A percentile compares a stretch with the other conserved stretches of the same genome.
These are phyloP conservation scores for Palythoa grandis DNA, from an alignment of 92 coral and sea anemone genomes.

Conservation along the genomic window DNA sequence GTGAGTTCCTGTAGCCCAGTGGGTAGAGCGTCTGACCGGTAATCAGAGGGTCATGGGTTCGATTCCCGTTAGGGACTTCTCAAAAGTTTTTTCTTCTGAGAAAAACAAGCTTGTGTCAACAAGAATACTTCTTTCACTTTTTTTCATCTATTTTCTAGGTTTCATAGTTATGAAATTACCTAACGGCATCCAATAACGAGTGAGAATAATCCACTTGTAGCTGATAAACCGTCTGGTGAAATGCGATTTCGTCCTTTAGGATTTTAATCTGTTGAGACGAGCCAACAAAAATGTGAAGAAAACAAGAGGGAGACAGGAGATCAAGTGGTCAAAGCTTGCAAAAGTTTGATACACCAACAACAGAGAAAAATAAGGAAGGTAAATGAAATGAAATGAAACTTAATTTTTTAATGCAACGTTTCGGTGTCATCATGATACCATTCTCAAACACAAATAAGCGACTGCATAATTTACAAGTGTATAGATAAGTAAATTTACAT, in stretches of 20 bases:
- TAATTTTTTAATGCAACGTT: no score
- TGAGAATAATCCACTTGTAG: conserved; percentile 72
- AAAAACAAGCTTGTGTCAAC: not conserved
- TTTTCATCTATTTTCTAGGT: not conserved
- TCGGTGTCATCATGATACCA: no score
- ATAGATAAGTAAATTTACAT: no score
- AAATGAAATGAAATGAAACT: no score
- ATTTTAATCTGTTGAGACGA: conserved; percentile 63
- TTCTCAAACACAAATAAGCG: no score
- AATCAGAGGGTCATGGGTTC: no score
- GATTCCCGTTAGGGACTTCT: no score
- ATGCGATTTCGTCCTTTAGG: conserved; percentile 78
- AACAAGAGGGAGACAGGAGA: not conserved
- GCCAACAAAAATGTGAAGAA: not conserved
- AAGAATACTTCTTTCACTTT: not conserved
- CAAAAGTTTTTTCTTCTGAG: not conserved
- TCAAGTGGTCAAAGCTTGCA: not conserved
- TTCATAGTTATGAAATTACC: conserved; percentile 44
- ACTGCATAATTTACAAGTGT: no score
- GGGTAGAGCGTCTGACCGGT: no score
- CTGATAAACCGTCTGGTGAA: conserved; percentile 79
- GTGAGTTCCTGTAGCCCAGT: no score
- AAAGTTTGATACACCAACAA: no score
- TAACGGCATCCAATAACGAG: conserved; percentile 73
- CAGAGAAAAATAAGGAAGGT: no score